Percentiles rank a stretch among this genome's conserved stretches.
These are phyloP conservation scores for Phyto melanocephala DNA, from an alignment of 2,888 invertebrate species.

Conservation along the genomic window DNA sequence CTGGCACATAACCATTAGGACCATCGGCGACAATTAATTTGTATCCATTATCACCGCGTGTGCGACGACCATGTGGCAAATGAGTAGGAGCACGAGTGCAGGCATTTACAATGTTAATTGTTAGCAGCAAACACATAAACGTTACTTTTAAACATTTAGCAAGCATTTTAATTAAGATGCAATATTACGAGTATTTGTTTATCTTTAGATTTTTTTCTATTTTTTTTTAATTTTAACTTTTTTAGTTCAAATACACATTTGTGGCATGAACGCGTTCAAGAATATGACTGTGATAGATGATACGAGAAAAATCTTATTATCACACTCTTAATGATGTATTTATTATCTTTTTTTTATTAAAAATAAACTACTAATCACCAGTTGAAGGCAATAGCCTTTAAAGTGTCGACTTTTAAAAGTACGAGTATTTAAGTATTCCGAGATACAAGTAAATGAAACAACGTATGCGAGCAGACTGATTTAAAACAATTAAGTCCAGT, in stretches of 20 bases:
- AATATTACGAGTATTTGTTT: slow-evolving; percentile 15
- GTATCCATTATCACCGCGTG: slow-evolving; percentile 92
- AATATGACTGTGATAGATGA: too few species aligned
- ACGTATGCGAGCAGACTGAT: slow-evolving; percentile 59
- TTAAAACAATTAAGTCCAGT: slow-evolving; percentile 36
- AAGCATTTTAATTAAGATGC: slow-evolving; percentile 58
- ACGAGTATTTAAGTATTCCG: slow-evolving; percentile 32
- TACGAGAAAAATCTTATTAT: slow-evolving; percentile 7
- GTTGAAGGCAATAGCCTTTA: slow-evolving; percentile 56
- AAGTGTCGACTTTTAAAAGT: slow-evolving; percentile 37
- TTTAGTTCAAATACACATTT: not conserved
- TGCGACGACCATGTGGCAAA: slow-evolving; percentile 79
- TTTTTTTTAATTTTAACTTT: not conserved
- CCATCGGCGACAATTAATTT: slow-evolving; percentile 88
- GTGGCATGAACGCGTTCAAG: too few species aligned
- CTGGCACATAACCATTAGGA: slow-evolving; percentile 89
- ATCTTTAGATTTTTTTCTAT: not conserved
- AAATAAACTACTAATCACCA: slow-evolving; percentile 29
- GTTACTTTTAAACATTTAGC: slow-evolving; percentile 51
- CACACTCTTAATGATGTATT: slow-evolving; percentile 4
- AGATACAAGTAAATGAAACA: slow-evolving; percentile 42
- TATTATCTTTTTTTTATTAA: not conserved
- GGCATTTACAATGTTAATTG: slow-evolving; percentile 73
- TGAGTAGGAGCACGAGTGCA: slow-evolving; percentile 77
- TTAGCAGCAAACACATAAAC: slow-evolving; percentile 67